Conservation (phyloP, 1,140 invertebrate species). For the Diuraphis noxia region DNA sequence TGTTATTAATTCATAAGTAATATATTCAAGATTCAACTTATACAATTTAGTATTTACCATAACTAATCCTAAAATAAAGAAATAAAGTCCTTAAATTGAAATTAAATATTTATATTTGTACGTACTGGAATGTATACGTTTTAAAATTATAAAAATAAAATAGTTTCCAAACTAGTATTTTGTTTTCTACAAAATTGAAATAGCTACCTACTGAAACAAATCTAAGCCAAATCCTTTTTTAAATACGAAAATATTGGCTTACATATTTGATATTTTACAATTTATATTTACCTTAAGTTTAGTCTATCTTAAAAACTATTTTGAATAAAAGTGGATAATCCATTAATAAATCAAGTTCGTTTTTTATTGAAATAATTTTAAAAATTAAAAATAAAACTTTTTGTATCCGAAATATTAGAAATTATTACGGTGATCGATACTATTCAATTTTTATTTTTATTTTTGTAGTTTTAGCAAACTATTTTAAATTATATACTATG, state of each 20-base stretch:
- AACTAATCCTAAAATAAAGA: neutral
- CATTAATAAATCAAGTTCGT: neutral
- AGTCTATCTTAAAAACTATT: neutral
- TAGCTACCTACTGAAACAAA: neutral
- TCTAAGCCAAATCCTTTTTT: neutral
- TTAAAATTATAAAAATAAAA: constrained; percentile 12
- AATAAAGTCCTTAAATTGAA: neutral
- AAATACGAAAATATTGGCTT: neutral
- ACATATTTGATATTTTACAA: neutral
- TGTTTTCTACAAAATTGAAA: neutral
- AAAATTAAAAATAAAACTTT: neutral
- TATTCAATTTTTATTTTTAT: no score
- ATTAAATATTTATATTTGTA: neutral
- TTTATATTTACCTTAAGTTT: neutral
- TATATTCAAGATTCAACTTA: no score
- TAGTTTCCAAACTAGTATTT: neutral
- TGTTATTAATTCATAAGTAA: neutral
- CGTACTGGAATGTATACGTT: neutral
- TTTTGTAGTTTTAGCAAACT: neutral
- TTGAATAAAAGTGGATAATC: neutral
- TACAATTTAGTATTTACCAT: no score
- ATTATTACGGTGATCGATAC: neutral
- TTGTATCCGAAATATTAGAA: neutral
- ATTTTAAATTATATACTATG: neutral
- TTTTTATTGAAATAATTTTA: neutral